Percentiles rank a stretch among this genome's conserved stretches.
Conservation (phyloP, 2,113 vertebrate species). For the Cricetomys ansorgei region DNA sequence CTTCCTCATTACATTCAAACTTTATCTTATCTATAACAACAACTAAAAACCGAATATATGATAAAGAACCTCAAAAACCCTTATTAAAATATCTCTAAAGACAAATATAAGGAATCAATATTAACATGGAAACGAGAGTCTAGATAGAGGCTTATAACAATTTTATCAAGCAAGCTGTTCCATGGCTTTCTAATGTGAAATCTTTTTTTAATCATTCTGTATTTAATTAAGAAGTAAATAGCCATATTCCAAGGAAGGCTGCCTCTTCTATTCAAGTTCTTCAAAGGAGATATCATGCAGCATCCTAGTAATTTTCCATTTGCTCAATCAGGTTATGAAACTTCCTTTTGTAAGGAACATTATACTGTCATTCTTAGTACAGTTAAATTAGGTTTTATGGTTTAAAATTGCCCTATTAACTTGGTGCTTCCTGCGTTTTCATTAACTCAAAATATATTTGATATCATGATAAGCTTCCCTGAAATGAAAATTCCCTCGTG, state of each 20-base stretch:
- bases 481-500: constrained; percentile 75
- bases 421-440: constrained; percentile 80
- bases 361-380: constrained; percentile 65
- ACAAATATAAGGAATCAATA: constrained; percentile 28
- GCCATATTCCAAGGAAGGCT: constrained; percentile 69
- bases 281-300: constrained; percentile 34
- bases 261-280: constrained; percentile 66
- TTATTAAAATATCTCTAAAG: constrained; percentile 26
- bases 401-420: constrained; percentile 80
- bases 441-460: constrained; percentile 80
- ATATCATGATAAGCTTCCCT: constrained; percentile 71
- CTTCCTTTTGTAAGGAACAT: constrained; percentile 69
- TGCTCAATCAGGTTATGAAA: constrained; percentile 71
- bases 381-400: constrained; percentile 80
- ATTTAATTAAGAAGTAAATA: constrained; percentile 82
- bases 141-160: constrained; percentile 49
- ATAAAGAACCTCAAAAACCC: constrained; percentile 29
- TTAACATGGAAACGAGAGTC: constrained; percentile 54
- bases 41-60: constrained; percentile 28
- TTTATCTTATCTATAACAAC: not conserved
- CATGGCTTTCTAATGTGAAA: constrained; percentile 59
- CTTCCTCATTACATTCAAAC: constrained; percentile 7
- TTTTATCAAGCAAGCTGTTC: constrained; percentile 72
- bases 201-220: constrained; percentile 73
- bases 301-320: constrained; percentile 66